Evolutionary conservation across 1,140 invertebrate genomes (phyloP).

Genomic region (Antheraea mylitta): DNA sequence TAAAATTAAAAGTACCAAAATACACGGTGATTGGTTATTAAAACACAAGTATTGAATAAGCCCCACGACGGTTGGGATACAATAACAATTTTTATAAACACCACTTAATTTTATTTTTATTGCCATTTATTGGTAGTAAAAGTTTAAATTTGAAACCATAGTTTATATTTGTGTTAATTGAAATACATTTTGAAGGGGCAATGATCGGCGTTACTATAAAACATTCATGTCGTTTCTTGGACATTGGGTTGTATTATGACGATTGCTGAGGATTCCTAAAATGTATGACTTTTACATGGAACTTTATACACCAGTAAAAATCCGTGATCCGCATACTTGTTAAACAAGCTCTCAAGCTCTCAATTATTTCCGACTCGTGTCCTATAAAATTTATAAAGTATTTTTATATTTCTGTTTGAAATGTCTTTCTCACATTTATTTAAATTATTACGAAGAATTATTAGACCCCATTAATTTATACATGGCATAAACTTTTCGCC

Average conservation of each 20-base stretch:
- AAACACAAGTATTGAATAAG: background rate
- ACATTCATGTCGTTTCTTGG: background rate
- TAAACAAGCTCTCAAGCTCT: no score
- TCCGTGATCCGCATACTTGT: no score
- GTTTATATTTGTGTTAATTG: slow-evolving; percentile 16
- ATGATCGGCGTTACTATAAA: background rate
- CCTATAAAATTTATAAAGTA: no score
- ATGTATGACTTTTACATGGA: background rate
- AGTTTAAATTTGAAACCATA: slow-evolving; percentile 6
- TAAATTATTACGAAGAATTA: no score
- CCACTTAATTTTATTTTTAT: slow-evolving; percentile 13
- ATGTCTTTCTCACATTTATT: no score
- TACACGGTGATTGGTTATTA: no score
- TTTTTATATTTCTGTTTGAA: no score
- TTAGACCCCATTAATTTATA: no score
- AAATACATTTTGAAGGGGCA: background rate
- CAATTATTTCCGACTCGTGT: no score
- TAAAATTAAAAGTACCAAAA: no score
- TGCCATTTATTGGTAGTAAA: slow-evolving; percentile 11
- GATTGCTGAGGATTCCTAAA: background rate
- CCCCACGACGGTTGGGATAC: background rate
- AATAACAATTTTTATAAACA: background rate
- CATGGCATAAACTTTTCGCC: no score
- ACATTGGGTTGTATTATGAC: background rate
- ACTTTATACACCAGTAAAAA: background rate